phyloP scores from a whole-genome alignment of 1,140 invertebrate genomes.

The Vanessa atalanta region DNA sequence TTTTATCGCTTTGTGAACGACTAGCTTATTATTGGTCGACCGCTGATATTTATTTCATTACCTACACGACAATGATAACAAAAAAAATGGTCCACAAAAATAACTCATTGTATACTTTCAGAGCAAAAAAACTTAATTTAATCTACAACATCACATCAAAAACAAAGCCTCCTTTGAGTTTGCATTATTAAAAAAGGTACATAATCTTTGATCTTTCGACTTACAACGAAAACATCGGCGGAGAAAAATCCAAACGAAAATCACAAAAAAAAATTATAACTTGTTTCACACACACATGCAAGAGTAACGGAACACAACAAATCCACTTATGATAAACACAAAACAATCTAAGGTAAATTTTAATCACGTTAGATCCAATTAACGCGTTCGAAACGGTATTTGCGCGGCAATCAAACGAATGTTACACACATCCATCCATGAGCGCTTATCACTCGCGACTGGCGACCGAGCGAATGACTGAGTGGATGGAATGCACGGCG shows the following conservation, averaged over 20 bases:
- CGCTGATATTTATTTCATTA: constrained; percentile 26
- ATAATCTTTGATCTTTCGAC: constrained; percentile 51
- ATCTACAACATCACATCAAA: constrained; percentile 20
- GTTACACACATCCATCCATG: constrained; percentile 43
- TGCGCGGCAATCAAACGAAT: constrained; percentile 50
- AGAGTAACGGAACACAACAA: constrained; percentile 49
- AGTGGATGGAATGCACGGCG: constrained; percentile 35
- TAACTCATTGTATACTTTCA: background rate
- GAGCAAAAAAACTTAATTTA: constrained; percentile 6
- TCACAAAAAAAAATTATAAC: constrained; percentile 60
- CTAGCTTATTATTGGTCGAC: constrained; percentile 19
- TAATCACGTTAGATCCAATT: constrained; percentile 61
- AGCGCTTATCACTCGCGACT: constrained; percentile 70
- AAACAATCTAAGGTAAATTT: constrained; percentile 54
- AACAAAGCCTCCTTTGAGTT: constrained; percentile 1
- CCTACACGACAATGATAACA: constrained; percentile 28
- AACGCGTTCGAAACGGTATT: constrained; percentile 47
- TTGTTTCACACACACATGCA: constrained; percentile 64
- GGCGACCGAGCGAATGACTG: constrained; percentile 50
- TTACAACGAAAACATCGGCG: constrained; percentile 63
- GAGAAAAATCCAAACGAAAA: constrained; percentile 70
- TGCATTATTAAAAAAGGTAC: constrained; percentile 17
- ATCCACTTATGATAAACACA: constrained; percentile 60
- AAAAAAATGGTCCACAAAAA: constrained; percentile 23
- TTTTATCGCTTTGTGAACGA: constrained; percentile 37